Evolutionary conservation across 2,113 vertebrate genomes (phyloP), one percentile per base, ranked within the genome.

Genomic region (Vombatus ursinus): DNA sequence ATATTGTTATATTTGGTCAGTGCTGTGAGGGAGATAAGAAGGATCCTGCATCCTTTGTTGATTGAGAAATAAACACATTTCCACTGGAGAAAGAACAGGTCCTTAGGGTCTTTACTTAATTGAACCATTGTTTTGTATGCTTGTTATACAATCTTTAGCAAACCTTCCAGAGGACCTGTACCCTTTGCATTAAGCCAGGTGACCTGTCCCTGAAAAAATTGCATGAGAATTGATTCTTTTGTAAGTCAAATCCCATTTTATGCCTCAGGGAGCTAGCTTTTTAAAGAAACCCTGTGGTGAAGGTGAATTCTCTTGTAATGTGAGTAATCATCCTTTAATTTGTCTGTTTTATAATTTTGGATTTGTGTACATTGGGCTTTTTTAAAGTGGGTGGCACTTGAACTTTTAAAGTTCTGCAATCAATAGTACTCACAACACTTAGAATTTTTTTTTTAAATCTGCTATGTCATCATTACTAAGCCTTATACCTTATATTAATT

Each of bases 301-400:
- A 52, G 94, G 10, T 94, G 3, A 91, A 91, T 92, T 47, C 1
- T 31, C 94, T 96, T 96, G 22, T 50, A 84, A 44, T 44, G 68
- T 84, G 68, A 84, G n/a, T 84, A 84, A 84, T 84, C 68, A 23
- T 84, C n/a, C 68, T 2, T 90, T 6, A 37, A 84, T 37, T 1
- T 37, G 89, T 95, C 95, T 44, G 53, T 22, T 96, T 92, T 90
- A 48, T 0, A 68, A 11, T 53, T 54, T 47, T 31, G 16, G 10
- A 68, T 93, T 52, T 96, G 93, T 93, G 93, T 93, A 49, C 47
- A 50, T 89, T 48, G 6, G 3, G 8, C 89, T 89, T 89, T 91
- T 44, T 92, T 48, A 96, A 84, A 84, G 68, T 84, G 68, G n/a
- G 68, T 84, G n/a, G 68, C 68, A 84, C 68, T 84, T 84, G 68